A percentile compares a stretch with the other conserved stretches of the same genome.
phyloP scores from a whole-genome alignment of 2,888 invertebrate genomes.

The Alitta virens region DNA sequence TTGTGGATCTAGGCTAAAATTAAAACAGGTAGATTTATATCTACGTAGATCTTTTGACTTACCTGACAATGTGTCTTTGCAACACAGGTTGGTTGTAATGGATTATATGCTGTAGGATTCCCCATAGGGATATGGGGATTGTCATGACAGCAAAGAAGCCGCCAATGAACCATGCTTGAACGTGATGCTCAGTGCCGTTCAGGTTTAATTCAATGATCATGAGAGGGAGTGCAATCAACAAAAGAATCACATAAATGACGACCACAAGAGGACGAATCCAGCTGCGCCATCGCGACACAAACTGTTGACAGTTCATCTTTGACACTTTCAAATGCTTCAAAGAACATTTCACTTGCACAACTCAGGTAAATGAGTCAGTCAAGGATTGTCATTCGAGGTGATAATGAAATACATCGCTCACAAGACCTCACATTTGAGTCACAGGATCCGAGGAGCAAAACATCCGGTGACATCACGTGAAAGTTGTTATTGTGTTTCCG shows the following conservation, averaged over 20 bases:
- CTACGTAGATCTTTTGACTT: too few species aligned
- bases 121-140: constrained; percentile 89
- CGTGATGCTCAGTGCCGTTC: constrained; percentile 67
- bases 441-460: too few species aligned
- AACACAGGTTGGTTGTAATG: constrained; percentile 88
- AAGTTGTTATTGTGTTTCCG: too few species aligned
- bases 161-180: constrained; percentile 77
- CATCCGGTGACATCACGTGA: too few species aligned
- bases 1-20: too few species aligned
- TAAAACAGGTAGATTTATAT: too few species aligned
- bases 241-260: constrained; percentile 74
- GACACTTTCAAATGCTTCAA: too few species aligned
- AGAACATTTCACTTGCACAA: too few species aligned
- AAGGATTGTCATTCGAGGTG: too few species aligned
- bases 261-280: constrained; percentile 88
- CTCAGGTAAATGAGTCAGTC: too few species aligned
- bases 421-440: too few species aligned
- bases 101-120: constrained; percentile 89
- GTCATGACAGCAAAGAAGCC: constrained; percentile 89
- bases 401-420: too few species aligned
- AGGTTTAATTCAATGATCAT: constrained; percentile 77
- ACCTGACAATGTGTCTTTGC: constrained; percentile 92
- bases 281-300: constrained; percentile 67
- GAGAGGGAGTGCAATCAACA: constrained; percentile 80
- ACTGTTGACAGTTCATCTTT: constrained; percentile 10